Conservation (phyloP, 2,113 vertebrate species). For the Australoheros scitulus region DNA sequence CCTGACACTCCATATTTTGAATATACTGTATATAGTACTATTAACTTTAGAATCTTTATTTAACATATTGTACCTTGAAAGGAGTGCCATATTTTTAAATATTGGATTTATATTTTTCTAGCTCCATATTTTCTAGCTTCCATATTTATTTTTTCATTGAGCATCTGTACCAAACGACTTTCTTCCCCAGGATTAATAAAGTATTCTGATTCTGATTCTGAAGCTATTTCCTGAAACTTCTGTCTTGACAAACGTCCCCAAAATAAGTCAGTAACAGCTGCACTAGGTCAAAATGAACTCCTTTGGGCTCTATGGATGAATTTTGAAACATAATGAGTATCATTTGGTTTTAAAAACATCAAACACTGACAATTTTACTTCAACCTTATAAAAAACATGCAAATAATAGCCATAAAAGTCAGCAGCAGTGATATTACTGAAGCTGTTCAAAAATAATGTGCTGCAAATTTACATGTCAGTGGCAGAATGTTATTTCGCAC, state of each 20-base stretch:
- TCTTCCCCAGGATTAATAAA: too few relatives aligned
- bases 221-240: fast-evolving
- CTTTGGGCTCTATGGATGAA: background rate
- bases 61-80: background rate
- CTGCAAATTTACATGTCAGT: background rate
- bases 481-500: conserved; percentile 7
- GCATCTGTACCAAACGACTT: background rate
- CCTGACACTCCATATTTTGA: background rate
- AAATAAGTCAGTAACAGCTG: fast-evolving
- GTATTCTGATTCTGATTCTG: background rate
- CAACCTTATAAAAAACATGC: background rate
- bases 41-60: background rate
- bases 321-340: background rate
- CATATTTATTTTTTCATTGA: background rate
- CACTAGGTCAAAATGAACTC: background rate
- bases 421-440: background rate
- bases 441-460: background rate
- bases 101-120: too few relatives aligned
- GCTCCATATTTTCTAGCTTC: too few relatives aligned
- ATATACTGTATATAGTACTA: background rate
- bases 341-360: background rate
- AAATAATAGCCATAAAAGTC: background rate
- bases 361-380: background rate
- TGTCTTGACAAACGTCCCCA: background rate
- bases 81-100: background rate